These are phyloP conservation scores for Chelonus formosanus DNA, from an alignment of 2,888 invertebrate species.

Conservation along the genomic window DNA sequence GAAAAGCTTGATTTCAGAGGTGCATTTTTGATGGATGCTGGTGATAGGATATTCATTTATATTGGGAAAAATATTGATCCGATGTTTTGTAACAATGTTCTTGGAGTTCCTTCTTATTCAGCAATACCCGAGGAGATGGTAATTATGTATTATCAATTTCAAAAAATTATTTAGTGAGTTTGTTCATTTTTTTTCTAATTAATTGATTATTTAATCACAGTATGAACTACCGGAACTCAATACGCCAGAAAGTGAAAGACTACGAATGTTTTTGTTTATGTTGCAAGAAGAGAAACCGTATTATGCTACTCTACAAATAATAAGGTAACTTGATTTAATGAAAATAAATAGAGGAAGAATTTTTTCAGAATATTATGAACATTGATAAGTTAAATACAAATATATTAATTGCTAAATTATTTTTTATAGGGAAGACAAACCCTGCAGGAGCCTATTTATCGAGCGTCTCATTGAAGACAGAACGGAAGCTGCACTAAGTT, in stretches of 20 bases:
- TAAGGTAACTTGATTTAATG: conserved; percentile 71
- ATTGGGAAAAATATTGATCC: conserved; percentile 82
- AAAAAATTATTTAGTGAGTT: not conserved
- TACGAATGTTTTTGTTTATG: conserved; percentile 82
- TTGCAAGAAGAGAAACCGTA: conserved; percentile 88
- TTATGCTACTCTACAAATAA: conserved; percentile 79
- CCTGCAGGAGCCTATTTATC: conserved; percentile 80
- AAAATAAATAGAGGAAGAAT: no score
- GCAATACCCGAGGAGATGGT: conserved; percentile 79
- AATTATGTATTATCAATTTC: conserved; percentile 38
- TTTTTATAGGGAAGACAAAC: conserved; percentile 87
- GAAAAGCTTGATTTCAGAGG: conserved; percentile 85
- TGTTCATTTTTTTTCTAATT: conserved; percentile 18
- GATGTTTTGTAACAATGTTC: conserved; percentile 78
- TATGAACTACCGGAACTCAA: conserved; percentile 81
- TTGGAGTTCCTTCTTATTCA: conserved; percentile 79
- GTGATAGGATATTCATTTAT: conserved; percentile 82
- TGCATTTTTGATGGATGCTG: conserved; percentile 91
- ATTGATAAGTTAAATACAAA: conserved; percentile 11
- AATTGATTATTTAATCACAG: conserved; percentile 60
- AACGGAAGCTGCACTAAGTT: conserved; percentile 92
- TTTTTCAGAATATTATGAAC: not conserved
- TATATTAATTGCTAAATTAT: not conserved
- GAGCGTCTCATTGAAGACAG: conserved; percentile 94
- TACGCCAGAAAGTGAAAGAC: conserved; percentile 76